Base-by-base conservation (phyloP, 2,113 vertebrate species). In the Dissostichus mawsoni region DNA sequence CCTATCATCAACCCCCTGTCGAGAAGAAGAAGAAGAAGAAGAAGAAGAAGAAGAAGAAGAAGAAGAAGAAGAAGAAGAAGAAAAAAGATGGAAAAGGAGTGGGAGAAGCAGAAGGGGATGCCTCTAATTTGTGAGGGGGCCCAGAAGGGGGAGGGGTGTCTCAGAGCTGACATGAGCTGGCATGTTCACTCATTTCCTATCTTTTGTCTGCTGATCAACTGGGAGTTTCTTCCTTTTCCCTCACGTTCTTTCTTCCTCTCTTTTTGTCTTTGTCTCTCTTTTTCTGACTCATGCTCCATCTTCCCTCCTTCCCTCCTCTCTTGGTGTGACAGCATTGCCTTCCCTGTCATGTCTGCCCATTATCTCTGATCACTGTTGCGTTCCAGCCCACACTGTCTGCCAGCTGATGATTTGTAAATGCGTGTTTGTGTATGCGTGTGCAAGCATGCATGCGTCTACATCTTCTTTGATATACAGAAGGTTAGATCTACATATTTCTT, bases 181-280 rank as follows among this genome's bases (percentile, higher is more conserved):
- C 83, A 76, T 82, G 84, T 89, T 84, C 82, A 14, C 86, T 90
- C 81, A 84, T 90, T 91, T 92, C 90, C 85, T 78, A 76, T 63
- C 92, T 90, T 92, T 93, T 93, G 90, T 93, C 65, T 80, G 76
- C 63, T 91, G 88, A 87, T 90, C 87, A 92, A 72, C 61, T 55
- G 74, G 84, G 83, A 81, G 80, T 84, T 86, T 71, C 72, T 79
- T 78, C 62, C 79, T 85, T 78, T 41, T 7, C 23, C 53, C 63
- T 47, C 16, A 52, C 41, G 61, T 12, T 73, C 57, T 52, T 47
- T 53, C 25, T 58, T 69, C 47, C 11, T 64, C 14, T 65, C 8
- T 66, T 20, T 61, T 25, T 52, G 29, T 61, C 58, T 78, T 74
- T 66, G 25, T 86, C 53, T 20, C 33, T 48, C 58, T 78, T 58